These are phyloP conservation scores for Drosophila rhopaloa DNA, from an alignment of 1,140 invertebrate genomes.

Conservation along the genomic window DNA sequence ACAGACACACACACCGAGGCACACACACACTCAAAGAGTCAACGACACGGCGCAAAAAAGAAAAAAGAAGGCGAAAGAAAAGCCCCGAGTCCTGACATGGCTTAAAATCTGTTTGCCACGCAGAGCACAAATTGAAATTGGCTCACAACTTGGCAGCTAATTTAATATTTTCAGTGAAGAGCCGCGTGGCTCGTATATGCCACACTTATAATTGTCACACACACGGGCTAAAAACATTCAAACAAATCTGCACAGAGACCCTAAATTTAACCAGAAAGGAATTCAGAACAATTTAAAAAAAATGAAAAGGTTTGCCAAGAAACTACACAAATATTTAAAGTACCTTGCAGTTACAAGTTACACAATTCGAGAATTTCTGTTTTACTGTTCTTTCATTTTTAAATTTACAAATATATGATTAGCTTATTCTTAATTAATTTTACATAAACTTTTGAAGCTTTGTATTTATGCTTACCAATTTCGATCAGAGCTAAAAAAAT, in stretches of 20 bases:
- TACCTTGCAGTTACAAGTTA: neutral
- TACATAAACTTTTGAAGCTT: too few species aligned
- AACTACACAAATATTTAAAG: neutral
- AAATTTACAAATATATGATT: too few species aligned
- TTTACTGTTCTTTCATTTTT: neutral
- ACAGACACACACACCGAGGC: constrained; percentile 8
- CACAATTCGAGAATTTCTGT: too few species aligned
- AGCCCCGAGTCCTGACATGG: constrained; percentile 19
- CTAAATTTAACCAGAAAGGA: neutral
- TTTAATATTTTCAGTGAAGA: constrained; percentile 55
- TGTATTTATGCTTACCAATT: too few species aligned
- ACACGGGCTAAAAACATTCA: constrained; percentile 18
- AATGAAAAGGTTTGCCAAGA: too few species aligned
- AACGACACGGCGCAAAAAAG: constrained; percentile 48
- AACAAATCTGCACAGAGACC: too few species aligned
- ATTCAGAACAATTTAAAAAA: constrained; percentile 1
- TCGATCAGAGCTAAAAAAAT: too few species aligned
- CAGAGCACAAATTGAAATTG: constrained; percentile 69
- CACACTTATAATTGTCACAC: constrained; percentile 49
- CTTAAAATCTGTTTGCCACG: constrained; percentile 47
- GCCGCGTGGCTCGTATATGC: neutral
- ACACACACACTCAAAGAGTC: constrained; percentile 57
- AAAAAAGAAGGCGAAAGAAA: constrained; percentile 15
- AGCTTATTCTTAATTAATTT: too few species aligned
- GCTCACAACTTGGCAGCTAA: constrained; percentile 74